A percentile compares a stretch with the other conserved stretches of the same genome.
phyloP scores from a whole-genome alignment of 2,797 vertebrate species.

The Gymnoscopelus microlampas region DNA sequence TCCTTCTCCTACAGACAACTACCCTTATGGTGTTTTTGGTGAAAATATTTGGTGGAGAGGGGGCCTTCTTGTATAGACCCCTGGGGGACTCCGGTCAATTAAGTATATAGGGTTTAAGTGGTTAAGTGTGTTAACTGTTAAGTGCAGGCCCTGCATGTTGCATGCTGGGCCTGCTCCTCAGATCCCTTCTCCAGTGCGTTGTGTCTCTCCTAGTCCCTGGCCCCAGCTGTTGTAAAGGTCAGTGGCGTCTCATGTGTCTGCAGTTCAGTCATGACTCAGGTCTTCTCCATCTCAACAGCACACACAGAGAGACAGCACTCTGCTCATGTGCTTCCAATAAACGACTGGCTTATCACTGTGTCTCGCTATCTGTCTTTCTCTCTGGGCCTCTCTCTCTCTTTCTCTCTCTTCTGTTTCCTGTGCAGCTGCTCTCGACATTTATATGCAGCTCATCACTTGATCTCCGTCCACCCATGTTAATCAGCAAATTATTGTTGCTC shows the following conservation, averaged over 20 bases:
- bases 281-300: constrained; percentile 17
- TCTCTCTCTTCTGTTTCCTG: not conserved
- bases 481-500: not conserved
- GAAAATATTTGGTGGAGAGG: too few species aligned
- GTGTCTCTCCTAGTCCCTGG: not conserved
- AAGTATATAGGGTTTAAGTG: too few species aligned
- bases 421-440: constrained; percentile 2
- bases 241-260: constrained; percentile 23
- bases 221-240: constrained; percentile 22
- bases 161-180: not conserved
- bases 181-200: not conserved
- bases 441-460: not conserved
- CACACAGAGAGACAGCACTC: constrained; percentile 5
- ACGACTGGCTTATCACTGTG: constrained; percentile 4
- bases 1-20: not conserved
- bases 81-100: too few species aligned
- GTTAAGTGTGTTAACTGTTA: too few species aligned
- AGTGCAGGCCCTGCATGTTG: too few species aligned
- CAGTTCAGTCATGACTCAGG: constrained; percentile 40
- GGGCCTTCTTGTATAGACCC: too few species aligned
- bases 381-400: not conserved
- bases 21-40: too few species aligned
- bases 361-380: constrained; percentile 19
- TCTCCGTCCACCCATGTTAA: constrained; percentile 4
- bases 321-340: constrained; percentile 53